These are phyloP conservation scores for Zelostemma sp. DNA, from an alignment of 1,140 invertebrate genomes.

Conservation along the genomic window DNA sequence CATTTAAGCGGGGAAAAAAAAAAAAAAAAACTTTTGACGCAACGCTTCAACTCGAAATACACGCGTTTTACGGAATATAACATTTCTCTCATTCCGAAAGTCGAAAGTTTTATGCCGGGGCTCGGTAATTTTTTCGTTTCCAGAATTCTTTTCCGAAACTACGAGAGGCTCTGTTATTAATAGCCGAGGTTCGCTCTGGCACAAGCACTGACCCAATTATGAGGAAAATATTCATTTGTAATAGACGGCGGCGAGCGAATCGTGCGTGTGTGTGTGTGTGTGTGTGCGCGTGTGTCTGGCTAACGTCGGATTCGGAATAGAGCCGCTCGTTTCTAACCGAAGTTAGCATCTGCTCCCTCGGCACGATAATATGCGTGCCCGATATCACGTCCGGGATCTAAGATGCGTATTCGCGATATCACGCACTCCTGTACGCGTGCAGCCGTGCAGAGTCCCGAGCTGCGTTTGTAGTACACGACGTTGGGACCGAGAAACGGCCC, in stretches of 20 bases:
- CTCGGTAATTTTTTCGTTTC: no score
- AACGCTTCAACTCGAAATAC: no score
- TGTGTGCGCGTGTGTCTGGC: slow-evolving; percentile 15
- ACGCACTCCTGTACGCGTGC: slow-evolving; percentile 63
- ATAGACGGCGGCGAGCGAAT: slow-evolving; percentile 37
- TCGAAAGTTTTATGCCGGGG: no score
- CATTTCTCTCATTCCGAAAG: no score
- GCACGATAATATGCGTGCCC: slow-evolving; percentile 64
- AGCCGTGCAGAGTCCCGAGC: slow-evolving; percentile 35
- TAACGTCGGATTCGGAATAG: slow-evolving; percentile 43
- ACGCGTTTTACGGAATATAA: no score
- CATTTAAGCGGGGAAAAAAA: neutral
- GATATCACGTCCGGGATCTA: slow-evolving; percentile 63
- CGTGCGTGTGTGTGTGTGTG: no score
- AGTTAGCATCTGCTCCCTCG: slow-evolving; percentile 64
- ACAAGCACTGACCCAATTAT: neutral
- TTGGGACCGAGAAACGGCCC: slow-evolving; percentile 32
- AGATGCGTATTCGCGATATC: slow-evolving; percentile 67
- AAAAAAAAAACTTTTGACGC: no score
- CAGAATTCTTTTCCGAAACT: no score
- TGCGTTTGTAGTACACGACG: slow-evolving; percentile 44
- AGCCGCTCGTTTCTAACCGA: slow-evolving; percentile 56
- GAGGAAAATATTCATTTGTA: neutral
- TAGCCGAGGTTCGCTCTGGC: neutral
- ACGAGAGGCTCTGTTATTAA: neutral